Evolutionary conservation across 2,888 invertebrate species (phyloP), one percentile per base, ranked within the genome.

Genomic region (Tachina fera): DNA sequence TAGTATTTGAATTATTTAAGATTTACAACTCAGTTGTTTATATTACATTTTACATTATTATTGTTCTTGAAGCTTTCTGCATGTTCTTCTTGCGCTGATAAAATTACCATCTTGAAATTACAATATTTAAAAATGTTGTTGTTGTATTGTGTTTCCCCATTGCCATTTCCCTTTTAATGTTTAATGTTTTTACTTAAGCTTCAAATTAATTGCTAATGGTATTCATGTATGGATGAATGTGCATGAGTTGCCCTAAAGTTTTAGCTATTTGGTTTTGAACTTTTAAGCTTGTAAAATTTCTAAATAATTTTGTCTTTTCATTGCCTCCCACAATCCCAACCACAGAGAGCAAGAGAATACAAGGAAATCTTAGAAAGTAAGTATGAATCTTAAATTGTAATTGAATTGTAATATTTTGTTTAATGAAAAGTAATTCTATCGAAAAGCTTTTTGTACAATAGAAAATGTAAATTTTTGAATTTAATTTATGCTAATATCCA

Each of bases 1-100:
- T 58, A 10, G 22, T 41, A 77, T 77, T 60, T 49, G 19, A 43
- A 60, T 61, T 88, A 88, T 83, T 84, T 56, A 84, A 84, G 87
- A 87, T 87, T 87, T 88, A 84, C 80, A 71, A 45, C 43, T 31
- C 13, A 63, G 31, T 68, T 45, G 14, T n/a, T n/a, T 61, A 39
- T 51, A 47, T 67, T 49, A 56, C 65, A 72, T 58, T 19, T 45
- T 14, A 13, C 65, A 10, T 53, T 31, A 10, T 53, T 43, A 49
- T 83, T 75, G 8, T 49, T 74, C 39, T 74, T 75, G 9, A 43
- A 47, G 1, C 41, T 56, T 45, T 43, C 8, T 6, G 49, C 43
- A n/a, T 79, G 0, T 65, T 53, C 22, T 58, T 19, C 31, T 10
- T 78, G 51, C 6, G 67, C 47, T 74, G 14, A 16, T 49, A 16